Base-by-base conservation (phyloP, 1,140 invertebrate species). In the Lepidurus arcticus region DNA sequence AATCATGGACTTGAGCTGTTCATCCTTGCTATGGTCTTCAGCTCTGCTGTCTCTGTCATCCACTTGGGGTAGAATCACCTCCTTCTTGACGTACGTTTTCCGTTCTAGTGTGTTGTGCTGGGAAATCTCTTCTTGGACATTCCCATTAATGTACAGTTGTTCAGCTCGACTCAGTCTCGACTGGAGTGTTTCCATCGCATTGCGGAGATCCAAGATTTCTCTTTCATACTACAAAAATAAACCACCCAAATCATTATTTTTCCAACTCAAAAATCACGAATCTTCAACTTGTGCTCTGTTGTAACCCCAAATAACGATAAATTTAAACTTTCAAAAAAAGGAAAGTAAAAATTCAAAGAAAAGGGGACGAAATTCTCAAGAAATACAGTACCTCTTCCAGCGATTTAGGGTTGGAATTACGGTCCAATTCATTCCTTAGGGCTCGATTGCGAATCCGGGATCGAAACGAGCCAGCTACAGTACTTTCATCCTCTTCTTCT, bases 191-290 rank as follows among this genome's bases (percentile, higher is more conserved):
- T 93, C 92, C 80, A 93, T 90, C 79, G 90, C 92, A 82, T 89
- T 88, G 83, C 92, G 91, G 83, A 93, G 85, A 85, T 91, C 88
- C 86, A 92, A 90, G 81, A 93, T 93, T 87, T 93, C 91, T 79
- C 91, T 89, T 85, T 93, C 91, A 82, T 89, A 89, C 87, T 89
- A 84, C 44, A 83, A 82, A 9, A 78, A 75, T 13, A 78, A 74
- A 65, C 16, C 7, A 9, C 73, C 73, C 26, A 76, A 44, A 13
- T 34, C 3, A n/a, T 53, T 45, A 9, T 6, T 74, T 47, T 7
- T 3, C 11, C n/a, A 44, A 9, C n/a, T 74, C 10, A 73, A 74
- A 9, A 47, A 16, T 75, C 42, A 73, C 6, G 6, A 76, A 16
- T 21, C 16, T 34, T 75, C 34, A 0, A 75, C 4, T 73, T 75